Conservation (phyloP, 2,888 invertebrate species). For the Limnephilus auricula region DNA sequence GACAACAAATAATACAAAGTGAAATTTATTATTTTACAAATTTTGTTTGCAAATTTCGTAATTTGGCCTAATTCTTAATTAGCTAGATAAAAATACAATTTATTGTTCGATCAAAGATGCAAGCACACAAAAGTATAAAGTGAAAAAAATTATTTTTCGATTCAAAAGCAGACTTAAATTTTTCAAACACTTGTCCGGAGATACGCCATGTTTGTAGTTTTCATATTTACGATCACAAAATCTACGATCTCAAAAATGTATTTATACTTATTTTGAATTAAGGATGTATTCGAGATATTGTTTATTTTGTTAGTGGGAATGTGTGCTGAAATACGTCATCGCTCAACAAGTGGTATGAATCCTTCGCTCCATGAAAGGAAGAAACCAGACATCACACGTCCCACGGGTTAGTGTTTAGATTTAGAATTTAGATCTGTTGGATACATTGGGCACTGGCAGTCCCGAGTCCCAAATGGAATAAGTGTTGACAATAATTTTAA, state of each 20-base stretch:
- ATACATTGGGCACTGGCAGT: neutral
- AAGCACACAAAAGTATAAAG: no score
- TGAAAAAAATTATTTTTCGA: neutral
- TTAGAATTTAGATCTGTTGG: neutral
- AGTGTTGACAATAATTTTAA: constrained; percentile 3
- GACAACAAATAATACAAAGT: neutral
- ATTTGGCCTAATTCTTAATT: no score
- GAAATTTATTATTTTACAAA: no score
- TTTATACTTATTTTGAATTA: neutral
- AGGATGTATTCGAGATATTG: no score
- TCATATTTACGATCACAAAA: neutral
- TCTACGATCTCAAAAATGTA: neutral
- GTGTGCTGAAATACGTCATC: neutral
- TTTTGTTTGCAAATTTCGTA: no score
- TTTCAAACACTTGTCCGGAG: neutral
- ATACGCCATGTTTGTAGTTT: neutral
- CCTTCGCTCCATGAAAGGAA: constrained; percentile 28
- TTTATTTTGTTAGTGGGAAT: neutral
- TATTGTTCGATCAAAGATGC: no score
- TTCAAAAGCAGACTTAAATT: neutral
- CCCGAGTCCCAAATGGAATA: neutral
- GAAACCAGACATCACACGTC: neutral
- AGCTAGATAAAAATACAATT: no score
- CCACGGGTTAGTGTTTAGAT: constrained; percentile 27
- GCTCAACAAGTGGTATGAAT: constrained; percentile 13